Evolutionary conservation across 2,888 invertebrate genomes (phyloP).

Genomic region (Drosophila nr. perissopoda): DNA sequence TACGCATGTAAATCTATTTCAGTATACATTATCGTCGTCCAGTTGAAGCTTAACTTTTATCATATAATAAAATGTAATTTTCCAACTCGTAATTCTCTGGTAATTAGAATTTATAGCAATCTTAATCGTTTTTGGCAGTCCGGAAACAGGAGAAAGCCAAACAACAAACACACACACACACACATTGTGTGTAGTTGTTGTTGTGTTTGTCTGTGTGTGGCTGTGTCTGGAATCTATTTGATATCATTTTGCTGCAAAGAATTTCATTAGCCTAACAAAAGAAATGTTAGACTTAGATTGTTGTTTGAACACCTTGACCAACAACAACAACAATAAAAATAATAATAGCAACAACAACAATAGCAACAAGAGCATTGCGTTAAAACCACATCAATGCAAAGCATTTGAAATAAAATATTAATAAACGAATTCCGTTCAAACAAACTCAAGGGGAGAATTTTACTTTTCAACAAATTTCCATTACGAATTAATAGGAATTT

Average conservation of each 20-base stretch:
- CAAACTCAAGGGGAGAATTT: conserved; percentile 32
- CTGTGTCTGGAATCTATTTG: conserved; percentile 36
- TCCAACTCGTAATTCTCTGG: conserved; percentile 80
- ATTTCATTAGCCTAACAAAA: conserved; percentile 53
- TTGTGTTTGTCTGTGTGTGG: conserved; percentile 7
- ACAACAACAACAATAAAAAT: background rate
- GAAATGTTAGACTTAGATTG: conserved; percentile 33
- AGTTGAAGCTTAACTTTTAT: conserved; percentile 81
- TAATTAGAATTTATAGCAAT: conserved; percentile 79
- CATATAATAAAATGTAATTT: conserved; percentile 81
- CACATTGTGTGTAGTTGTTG: background rate
- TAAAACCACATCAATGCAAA: conserved; percentile 24
- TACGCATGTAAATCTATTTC: conserved; percentile 80
- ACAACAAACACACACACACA: background rate
- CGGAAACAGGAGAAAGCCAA: conserved; percentile 29
- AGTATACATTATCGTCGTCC: conserved; percentile 78
- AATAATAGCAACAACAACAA: background rate
- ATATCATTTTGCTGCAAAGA: conserved; percentile 48
- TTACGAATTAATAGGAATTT: conserved; percentile 80
- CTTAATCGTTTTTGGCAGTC: conserved; percentile 76
- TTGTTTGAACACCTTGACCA: conserved; percentile 44
- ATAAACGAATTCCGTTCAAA: conserved; percentile 55
- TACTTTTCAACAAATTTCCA: conserved; percentile 68
- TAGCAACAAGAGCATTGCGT: conserved; percentile 1
- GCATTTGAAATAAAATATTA: conserved; percentile 72